Percentiles rank a stretch among this genome's conserved stretches.
phyloP scores from a whole-genome alignment of 2,888 invertebrate species.

The Cantharis lateralis region DNA sequence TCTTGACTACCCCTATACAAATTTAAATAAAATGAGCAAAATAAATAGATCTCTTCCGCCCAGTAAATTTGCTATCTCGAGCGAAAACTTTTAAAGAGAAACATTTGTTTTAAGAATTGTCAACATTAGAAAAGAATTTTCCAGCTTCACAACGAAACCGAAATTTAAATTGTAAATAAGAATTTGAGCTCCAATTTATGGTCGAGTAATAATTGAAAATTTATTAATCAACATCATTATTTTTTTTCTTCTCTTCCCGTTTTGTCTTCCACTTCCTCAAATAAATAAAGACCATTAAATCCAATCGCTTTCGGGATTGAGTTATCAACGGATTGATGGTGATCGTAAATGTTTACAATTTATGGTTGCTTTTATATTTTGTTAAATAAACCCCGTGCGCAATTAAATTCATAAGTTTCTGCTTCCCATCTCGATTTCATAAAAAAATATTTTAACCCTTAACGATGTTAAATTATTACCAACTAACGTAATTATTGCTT shows the following conservation, averaged over 20 bases:
- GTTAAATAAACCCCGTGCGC: background rate
- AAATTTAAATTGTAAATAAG: constrained; percentile 2
- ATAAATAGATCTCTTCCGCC: constrained; percentile 9
- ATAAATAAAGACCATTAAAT: background rate
- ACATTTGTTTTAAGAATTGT: constrained; percentile 10
- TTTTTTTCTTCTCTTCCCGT: background rate
- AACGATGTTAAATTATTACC: background rate
- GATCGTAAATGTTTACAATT: background rate
- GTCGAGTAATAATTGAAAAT: background rate
- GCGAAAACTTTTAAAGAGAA: constrained; percentile 4
- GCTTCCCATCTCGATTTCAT: background rate
- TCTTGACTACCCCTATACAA: background rate
- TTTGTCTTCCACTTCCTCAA: background rate
- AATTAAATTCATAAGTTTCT: background rate
- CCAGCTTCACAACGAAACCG: background rate
- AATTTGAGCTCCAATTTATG: background rate
- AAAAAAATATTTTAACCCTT: background rate
- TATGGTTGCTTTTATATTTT: background rate
- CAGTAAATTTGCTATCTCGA: constrained; percentile 9
- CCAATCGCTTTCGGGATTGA: background rate
- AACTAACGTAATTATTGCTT: background rate
- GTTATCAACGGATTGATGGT: background rate
- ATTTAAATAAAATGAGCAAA: constrained; percentile 2
- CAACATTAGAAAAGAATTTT: constrained; percentile 10
- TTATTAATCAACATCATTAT: background rate